Base-by-base conservation (phyloP, 1,140 invertebrate species). In the Drosophila rhopaloa region DNA sequence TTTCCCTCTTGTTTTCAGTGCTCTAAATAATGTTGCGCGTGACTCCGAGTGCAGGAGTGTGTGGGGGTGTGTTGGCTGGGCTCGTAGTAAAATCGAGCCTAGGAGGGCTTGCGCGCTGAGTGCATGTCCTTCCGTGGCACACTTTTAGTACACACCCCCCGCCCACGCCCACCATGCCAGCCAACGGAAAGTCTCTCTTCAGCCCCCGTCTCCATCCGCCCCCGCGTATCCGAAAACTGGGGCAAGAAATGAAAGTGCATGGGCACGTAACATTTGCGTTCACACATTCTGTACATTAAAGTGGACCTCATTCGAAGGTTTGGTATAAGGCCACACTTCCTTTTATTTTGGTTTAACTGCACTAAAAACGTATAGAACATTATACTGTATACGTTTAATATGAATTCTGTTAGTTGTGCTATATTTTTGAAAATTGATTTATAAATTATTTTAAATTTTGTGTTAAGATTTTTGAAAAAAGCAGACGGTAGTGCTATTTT, bases 221-320 rank as follows among this genome's bases (percentile, higher is more conserved):
- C 50, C 32, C 32, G 35, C 13, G 16, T 7, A 29, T 19, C 32
- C 32, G 32, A 53, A 53, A 53, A 53, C 32, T 53, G 32, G 50
- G 50, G 14, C 50, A 53, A 53, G 50, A 53, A 53, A 53, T 19
- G 50, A 53, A 53, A 53, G 50, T 53, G 32, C 50, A 53, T 53
- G 9, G 37, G 50, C 50, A 37, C 50, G 32, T 53, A 37, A 37
- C 50, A 53, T 51, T 32, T 51, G 48, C 48, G 48, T 51, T 37
- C 50, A 53, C 14, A 53, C 32, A 51, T 5, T 50, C 1, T 51
- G 48, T 51, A 51, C 29, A 35, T 35, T 35, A 51, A n/a, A 16
- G 48, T 35, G 47, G 47, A 32, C 47, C 47, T 29, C 13, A 13
- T 8, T 32, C 47, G 27, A n/a, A 10, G n/a, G 27, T n/a, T 29